These are phyloP conservation scores for Perccottus glenii DNA, from an alignment of 2,113 vertebrate genomes.

Conservation along the genomic window DNA sequence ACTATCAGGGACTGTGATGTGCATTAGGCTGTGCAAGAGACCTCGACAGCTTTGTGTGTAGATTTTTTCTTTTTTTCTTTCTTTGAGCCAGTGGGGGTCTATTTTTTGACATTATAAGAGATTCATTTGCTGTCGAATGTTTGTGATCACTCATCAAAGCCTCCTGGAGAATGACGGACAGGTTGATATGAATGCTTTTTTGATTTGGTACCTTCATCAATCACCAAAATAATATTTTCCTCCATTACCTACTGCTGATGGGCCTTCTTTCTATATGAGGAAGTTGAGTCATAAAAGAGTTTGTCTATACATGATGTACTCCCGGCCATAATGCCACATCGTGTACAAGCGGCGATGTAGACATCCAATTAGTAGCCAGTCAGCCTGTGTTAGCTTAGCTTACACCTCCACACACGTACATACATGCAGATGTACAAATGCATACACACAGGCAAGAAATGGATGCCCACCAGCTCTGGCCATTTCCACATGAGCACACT, in stretches of 20 bases:
- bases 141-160: slow-evolving; percentile 52
- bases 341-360: slow-evolving; percentile 56
- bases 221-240: neutral
- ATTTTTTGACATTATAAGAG: slow-evolving; percentile 27
- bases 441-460: slow-evolving; percentile 24
- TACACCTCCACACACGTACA: slow-evolving; percentile 42
- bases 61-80: neutral
- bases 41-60: slow-evolving; percentile 36
- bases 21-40: slow-evolving; percentile 51
- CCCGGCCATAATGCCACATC: slow-evolving; percentile 42
- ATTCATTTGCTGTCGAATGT: slow-evolving; percentile 57
- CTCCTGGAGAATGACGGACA: slow-evolving; percentile 49
- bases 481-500: slow-evolving; percentile 64
- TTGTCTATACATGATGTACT: neutral
- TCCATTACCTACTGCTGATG: no score
- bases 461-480: slow-evolving; percentile 55
- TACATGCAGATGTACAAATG: slow-evolving; percentile 31
- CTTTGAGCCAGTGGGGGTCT: neutral
- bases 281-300: no score
- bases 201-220: neutral
- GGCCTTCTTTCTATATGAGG: no score
- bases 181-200: slow-evolving; percentile 28
- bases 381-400: slow-evolving; percentile 68
- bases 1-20: slow-evolving; percentile 65
- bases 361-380: slow-evolving; percentile 75